phyloP scores from a whole-genome alignment of 2,888 invertebrate species.

The Dioctria linearis region DNA sequence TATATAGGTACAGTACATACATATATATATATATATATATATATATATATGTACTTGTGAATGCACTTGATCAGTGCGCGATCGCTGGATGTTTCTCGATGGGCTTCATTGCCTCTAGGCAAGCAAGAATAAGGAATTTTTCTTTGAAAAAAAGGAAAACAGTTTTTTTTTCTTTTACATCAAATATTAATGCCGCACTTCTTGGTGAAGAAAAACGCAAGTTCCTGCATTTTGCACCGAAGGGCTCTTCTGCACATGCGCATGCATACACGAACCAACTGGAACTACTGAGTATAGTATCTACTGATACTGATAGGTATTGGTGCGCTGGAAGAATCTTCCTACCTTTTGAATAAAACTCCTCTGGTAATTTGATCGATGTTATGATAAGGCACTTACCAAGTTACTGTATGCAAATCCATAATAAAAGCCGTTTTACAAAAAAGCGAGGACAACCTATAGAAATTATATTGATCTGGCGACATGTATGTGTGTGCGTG shows the following conservation, averaged over 20 bases:
- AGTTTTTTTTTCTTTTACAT: neutral
- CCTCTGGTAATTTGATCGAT: conserved; percentile 45
- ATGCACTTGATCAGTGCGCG: conserved; percentile 42
- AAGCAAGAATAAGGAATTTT: conserved; percentile 12
- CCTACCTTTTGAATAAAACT: conserved; percentile 28
- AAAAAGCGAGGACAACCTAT: conserved; percentile 20
- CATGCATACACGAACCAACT: too few relatives aligned
- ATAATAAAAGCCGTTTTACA: conserved; percentile 25
- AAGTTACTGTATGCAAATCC: conserved; percentile 48
- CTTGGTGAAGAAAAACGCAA: neutral
- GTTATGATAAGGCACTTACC: conserved; percentile 49
- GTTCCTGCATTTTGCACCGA: conserved; percentile 6
- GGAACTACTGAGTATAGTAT: too few relatives aligned
- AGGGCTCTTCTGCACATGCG: neutral
- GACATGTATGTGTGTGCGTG: neutral
- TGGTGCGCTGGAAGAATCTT: conserved; percentile 18
- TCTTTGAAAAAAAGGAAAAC: conserved; percentile 13
- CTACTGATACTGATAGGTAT: neutral
- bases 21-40: too few relatives aligned
- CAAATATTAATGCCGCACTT: conserved; percentile 39
- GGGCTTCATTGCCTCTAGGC: conserved; percentile 22
- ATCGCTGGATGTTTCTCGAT: conserved; percentile 30
- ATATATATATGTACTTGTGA: neutral
- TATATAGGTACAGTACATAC: too few relatives aligned
- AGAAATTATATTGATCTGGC: neutral